These are phyloP conservation scores for Oligia fasciuncula DNA, from an alignment of 2,888 invertebrate genomes.

Conservation along the genomic window DNA sequence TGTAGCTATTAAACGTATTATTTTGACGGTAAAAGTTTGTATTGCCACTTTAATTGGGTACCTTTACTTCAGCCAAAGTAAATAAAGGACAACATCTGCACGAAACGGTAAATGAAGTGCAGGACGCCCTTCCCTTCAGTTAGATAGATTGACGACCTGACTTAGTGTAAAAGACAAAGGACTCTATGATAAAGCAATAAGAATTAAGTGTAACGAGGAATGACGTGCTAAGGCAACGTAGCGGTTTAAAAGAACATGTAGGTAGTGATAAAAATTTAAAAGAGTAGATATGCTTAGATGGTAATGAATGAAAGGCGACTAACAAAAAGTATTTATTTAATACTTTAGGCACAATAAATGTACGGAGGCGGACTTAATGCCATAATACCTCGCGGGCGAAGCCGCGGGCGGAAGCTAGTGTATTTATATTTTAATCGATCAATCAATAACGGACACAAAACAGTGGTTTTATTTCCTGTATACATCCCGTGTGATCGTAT, in stretches of 20 bases:
- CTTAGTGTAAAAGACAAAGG: neutral
- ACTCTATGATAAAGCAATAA: neutral
- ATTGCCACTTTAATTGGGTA: conserved; percentile 42
- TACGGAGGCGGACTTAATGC: no score
- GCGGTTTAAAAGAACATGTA: neutral
- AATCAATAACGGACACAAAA: no score
- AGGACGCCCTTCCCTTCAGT: neutral
- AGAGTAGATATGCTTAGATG: neutral
- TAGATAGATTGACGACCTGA: conserved; percentile 13
- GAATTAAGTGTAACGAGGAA: neutral
- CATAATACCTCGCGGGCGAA: no score
- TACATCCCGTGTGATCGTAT: no score
- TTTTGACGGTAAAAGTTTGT: conserved; percentile 46
- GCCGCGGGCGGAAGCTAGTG: no score
- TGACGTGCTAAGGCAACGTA: neutral
- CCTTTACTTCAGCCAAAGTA: conserved; percentile 16
- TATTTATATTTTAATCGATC: no score
- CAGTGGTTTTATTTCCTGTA: no score
- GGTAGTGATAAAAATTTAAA: neutral
- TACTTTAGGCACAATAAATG: no score
- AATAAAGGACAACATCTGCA: conserved; percentile 42
- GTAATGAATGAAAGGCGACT: neutral
- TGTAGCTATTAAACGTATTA: conserved; percentile 36
- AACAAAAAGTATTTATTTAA: neutral
- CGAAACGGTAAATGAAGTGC: conserved; percentile 29